Evolutionary conservation across 2,888 invertebrate genomes (phyloP).

Genomic region (Mythimna lalbum): DNA sequence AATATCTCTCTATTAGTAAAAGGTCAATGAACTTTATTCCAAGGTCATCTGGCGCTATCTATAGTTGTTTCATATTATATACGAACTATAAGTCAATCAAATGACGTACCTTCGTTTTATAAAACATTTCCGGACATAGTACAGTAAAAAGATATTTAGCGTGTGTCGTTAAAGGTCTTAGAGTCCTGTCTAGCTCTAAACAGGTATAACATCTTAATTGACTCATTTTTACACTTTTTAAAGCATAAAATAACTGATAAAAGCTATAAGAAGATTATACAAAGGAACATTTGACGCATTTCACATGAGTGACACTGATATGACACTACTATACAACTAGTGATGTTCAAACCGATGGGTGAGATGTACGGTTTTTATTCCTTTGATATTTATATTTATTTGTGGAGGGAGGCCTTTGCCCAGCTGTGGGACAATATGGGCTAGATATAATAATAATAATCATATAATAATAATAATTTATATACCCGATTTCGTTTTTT

Average conservation of each 20-base stretch:
- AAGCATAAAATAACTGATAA: not conserved
- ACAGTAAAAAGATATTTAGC: constrained; percentile 2
- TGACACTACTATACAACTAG: too few species aligned
- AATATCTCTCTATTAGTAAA: too few species aligned
- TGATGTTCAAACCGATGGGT: too few species aligned
- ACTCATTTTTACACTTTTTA: constrained; percentile 10
- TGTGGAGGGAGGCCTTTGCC: too few species aligned
- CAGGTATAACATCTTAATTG: constrained; percentile 21
- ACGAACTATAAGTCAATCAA: not conserved
- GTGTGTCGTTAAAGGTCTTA: constrained; percentile 4
- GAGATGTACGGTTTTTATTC: too few species aligned
- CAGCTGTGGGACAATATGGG: too few species aligned
- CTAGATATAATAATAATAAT: too few species aligned
- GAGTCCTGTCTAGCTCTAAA: constrained; percentile 6
- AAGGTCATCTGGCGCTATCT: too few species aligned
- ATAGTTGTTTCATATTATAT: not conserved
- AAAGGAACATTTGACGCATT: not conserved
- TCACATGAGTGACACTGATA: not conserved
- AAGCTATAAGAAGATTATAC: not conserved
- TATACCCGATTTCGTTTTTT: too few species aligned
- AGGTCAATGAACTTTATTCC: too few species aligned
- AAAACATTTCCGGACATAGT: constrained; percentile 28
- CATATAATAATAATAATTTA: too few species aligned
- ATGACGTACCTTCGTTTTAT: not conserved
- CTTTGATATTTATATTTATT: too few species aligned